Percentiles rank a stretch among this genome's conserved stretches.
These are phyloP conservation scores for Drosophila mercatorum DNA, from an alignment of 2,888 invertebrate genomes.

Conservation along the genomic window DNA sequence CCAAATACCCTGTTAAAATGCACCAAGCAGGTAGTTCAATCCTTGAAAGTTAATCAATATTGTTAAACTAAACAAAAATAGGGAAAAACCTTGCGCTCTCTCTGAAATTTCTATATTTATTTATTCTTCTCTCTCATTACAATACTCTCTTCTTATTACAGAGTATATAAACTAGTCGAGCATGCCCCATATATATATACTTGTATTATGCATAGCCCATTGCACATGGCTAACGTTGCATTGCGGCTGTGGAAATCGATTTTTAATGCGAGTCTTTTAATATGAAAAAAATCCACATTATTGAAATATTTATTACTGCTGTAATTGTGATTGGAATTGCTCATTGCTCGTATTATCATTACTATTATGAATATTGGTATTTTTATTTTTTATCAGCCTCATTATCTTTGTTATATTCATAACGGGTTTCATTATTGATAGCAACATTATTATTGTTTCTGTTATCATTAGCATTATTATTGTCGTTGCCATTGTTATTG, in stretches of 20 bases:
- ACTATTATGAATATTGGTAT: background rate
- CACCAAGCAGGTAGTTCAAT: background rate
- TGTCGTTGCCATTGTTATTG: background rate
- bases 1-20: conserved; percentile 14
- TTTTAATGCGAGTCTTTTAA: conserved; percentile 12
- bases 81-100: background rate
- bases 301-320: conserved; percentile 1
- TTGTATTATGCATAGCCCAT: conserved; percentile 32
- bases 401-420: background rate
- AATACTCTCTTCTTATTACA: background rate
- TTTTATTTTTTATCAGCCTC: background rate
- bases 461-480: background rate
- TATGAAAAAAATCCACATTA: background rate
- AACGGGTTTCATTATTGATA: no score
- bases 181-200: background rate
- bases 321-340: background rate
- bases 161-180: conserved; percentile 5
- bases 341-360: background rate
- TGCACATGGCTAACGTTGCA: conserved; percentile 40
- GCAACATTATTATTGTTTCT: no score
- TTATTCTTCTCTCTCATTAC: background rate
- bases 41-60: background rate
- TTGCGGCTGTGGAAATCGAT: conserved; percentile 30
- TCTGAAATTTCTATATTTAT: background rate
- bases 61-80: background rate